Evolutionary conservation across 1,140 invertebrate species (phyloP).

Genomic region (Drosophila nigromelanica): DNA sequence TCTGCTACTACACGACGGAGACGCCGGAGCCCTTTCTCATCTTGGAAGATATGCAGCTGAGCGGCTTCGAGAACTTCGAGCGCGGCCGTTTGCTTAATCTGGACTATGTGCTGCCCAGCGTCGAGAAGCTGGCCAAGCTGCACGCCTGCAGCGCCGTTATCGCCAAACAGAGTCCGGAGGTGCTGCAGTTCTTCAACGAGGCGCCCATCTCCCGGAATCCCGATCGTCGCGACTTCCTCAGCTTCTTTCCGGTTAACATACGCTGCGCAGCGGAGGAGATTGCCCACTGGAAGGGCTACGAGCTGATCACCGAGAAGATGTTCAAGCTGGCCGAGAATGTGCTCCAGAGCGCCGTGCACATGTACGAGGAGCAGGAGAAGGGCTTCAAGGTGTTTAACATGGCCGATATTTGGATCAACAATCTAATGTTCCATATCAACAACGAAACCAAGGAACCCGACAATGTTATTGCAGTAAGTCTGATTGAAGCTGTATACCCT

Average conservation of each 20-base stretch:
- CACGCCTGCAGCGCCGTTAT: conserved; percentile 85
- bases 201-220: conserved; percentile 81
- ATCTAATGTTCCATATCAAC: conserved; percentile 87
- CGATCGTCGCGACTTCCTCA: conserved; percentile 76
- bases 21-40: conserved; percentile 76
- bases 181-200: conserved; percentile 76
- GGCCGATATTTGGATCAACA: conserved; percentile 88
- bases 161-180: conserved; percentile 61
- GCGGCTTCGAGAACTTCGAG: conserved; percentile 76
- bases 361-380: conserved; percentile 82
- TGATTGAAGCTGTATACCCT: background rate
- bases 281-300: conserved; percentile 78
- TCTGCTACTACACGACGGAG: conserved; percentile 82
- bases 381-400: conserved; percentile 87
- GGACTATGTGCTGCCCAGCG: conserved; percentile 72
- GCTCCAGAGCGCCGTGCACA: conserved; percentile 65
- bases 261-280: conserved; percentile 78
- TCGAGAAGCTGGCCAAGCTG: conserved; percentile 85
- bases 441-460: conserved; percentile 84
- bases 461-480: conserved; percentile 85
- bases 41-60: conserved; percentile 69
- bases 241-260: conserved; percentile 79
- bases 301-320: conserved; percentile 82
- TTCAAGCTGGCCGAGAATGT: conserved; percentile 77
- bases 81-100: conserved; percentile 74